A percentile compares a stretch with the other conserved stretches of the same genome.
Evolutionary conservation across 2,888 invertebrate species (phyloP).

Genomic region (Esperia sulphurella): DNA sequence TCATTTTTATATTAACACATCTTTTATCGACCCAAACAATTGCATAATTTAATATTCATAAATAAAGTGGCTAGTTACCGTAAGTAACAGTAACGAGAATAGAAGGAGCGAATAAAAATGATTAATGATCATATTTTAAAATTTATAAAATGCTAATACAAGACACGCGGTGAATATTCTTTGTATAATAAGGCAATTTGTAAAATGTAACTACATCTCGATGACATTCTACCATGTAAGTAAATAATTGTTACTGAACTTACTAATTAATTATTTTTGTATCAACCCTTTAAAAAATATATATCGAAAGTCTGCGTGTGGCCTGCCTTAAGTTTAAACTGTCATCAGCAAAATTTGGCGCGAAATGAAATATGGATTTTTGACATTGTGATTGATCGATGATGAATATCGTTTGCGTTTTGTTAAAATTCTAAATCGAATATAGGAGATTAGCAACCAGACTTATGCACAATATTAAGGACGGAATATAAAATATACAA

Average conservation of each 20-base stretch:
- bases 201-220: slow-evolving; percentile 40
- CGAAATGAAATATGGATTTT: slow-evolving; percentile 33
- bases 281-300: slow-evolving; percentile 17
- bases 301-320: slow-evolving; percentile 27
- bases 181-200: slow-evolving; percentile 51
- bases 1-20: not conserved
- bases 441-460: not conserved
- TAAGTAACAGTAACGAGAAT: slow-evolving; percentile 28
- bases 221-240: slow-evolving; percentile 43
- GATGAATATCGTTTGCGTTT: slow-evolving; percentile 16
- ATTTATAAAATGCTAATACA: slow-evolving; percentile 54
- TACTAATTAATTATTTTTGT: slow-evolving; percentile 32
- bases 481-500: too few species aligned
- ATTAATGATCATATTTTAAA: slow-evolving; percentile 48
- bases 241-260: slow-evolving; percentile 33
- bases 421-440: not conserved
- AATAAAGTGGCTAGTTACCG: slow-evolving; percentile 9
- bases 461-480: too few species aligned
- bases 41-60: slow-evolving; percentile 13
- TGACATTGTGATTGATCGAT: slow-evolving; percentile 29
- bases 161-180: slow-evolving; percentile 41
- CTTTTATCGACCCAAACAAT: slow-evolving; percentile 1
- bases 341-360: slow-evolving; percentile 30
- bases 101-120: slow-evolving; percentile 46
- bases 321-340: slow-evolving; percentile 30